A percentile compares a stretch with the other conserved stretches of the same genome.
These are phyloP conservation scores for Argya squamiceps DNA, from an alignment of 2,797 vertebrate genomes.

Conservation along the genomic window DNA sequence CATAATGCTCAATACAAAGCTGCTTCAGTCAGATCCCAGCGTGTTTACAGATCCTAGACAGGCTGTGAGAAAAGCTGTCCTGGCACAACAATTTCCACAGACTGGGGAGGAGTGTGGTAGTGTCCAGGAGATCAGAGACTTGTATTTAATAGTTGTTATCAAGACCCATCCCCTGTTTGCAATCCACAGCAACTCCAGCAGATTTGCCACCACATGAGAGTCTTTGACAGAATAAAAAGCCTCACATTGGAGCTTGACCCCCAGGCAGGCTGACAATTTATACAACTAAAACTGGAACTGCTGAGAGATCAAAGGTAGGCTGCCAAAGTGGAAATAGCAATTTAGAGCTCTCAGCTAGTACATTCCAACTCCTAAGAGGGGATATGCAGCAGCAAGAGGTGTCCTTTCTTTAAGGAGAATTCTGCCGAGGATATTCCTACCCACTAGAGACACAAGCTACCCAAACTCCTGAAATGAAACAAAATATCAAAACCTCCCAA, in stretches of 20 bases:
- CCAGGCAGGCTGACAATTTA: background rate
- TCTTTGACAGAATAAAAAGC: background rate
- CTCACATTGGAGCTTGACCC: background rate
- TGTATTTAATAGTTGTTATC: background rate
- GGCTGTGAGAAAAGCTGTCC: constrained; percentile 48
- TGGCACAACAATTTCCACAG: background rate
- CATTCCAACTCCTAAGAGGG: background rate
- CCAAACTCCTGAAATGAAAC: background rate
- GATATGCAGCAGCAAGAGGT: background rate
- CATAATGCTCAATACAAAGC: constrained; percentile 49
- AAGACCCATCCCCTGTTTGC: background rate
- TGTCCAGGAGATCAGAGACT: background rate
- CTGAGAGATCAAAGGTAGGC: background rate
- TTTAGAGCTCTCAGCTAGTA: background rate
- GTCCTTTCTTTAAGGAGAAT: background rate
- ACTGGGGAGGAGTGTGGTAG: background rate
- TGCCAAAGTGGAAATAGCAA: background rate
- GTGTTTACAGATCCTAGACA: background rate
- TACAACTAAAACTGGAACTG: background rate
- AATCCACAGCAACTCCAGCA: background rate
- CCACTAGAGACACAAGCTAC: background rate
- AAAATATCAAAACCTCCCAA: background rate
- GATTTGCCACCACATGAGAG: background rate
- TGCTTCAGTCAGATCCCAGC: constrained; percentile 34
- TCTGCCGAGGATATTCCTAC: background rate